phyloP scores from a whole-genome alignment of 2,888 invertebrate species.

The Chymomyza fuscimana region DNA sequence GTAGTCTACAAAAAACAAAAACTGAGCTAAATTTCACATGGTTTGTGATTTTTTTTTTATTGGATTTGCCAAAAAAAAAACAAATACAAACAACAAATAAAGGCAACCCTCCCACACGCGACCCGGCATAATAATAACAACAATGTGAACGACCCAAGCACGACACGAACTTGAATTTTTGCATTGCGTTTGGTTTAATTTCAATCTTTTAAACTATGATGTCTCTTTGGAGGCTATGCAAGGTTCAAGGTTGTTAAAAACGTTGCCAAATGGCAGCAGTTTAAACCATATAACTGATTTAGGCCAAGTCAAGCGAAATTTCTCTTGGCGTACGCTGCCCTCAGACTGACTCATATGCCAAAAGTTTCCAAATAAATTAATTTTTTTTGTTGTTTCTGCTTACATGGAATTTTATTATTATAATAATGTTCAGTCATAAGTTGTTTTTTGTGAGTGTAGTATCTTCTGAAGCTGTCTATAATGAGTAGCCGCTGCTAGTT shows the following conservation, averaged over 20 bases:
- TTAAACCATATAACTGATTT: not conserved
- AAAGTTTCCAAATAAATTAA: not conserved
- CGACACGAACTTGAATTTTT: not conserved
- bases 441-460: too few species aligned
- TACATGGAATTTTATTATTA: not conserved
- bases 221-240: not conserved
- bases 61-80: slow-evolving; percentile 2
- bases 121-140: not conserved
- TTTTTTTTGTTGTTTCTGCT: not conserved
- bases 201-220: not conserved
- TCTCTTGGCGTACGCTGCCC: not conserved
- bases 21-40: slow-evolving; percentile 1
- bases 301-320: not conserved
- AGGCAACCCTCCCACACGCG: slow-evolving; percentile 9
- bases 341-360: not conserved
- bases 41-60: not conserved
- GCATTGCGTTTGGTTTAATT: too few species aligned
- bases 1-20: not conserved
- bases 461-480: not conserved
- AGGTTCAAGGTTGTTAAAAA: not conserved
- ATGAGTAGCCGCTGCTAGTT: not conserved
- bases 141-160: not conserved
- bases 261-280: not conserved
- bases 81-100: not conserved
- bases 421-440: too few species aligned